Percentiles rank a stretch among this genome's conserved stretches.
Conservation (phyloP, 2,113 vertebrate genomes). For the Macquaria australasica region DNA sequence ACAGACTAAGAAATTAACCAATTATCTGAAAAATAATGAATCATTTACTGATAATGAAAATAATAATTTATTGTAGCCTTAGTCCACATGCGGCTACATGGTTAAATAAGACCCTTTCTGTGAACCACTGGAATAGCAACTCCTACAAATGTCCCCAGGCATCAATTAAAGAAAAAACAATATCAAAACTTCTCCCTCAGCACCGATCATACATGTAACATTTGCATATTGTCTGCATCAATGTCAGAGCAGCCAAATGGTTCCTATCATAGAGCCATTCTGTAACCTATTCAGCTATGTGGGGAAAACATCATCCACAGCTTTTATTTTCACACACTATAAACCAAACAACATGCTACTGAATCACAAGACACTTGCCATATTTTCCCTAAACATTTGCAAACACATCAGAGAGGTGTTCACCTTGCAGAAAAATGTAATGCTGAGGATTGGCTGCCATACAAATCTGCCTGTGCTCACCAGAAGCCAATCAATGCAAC, state of each 20-base stretch:
- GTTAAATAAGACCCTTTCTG: neutral
- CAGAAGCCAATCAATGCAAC: conserved; percentile 60
- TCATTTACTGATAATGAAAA: neutral
- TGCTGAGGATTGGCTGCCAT: conserved; percentile 35
- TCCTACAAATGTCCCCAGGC: conserved; percentile 10
- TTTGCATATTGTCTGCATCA: conserved; percentile 18
- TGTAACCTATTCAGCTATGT: neutral
- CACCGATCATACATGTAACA: conserved; percentile 13
- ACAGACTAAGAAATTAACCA: neutral
- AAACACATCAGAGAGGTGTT: conserved; percentile 44
- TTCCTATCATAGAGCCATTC: neutral
- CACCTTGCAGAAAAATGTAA: conserved; percentile 23
- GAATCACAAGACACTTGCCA: conserved; percentile 26
- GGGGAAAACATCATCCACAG: neutral
- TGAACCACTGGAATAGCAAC: neutral
- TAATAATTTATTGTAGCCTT: neutral
- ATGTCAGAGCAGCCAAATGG: conserved; percentile 16
- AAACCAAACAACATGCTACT: conserved; percentile 7
- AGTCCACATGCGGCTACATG: neutral
- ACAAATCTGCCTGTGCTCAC: conserved; percentile 33
- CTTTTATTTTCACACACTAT: neutral
- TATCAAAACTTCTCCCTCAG: neutral
- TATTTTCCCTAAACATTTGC: conserved; percentile 36
- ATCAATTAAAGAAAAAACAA: conserved; percentile 17
- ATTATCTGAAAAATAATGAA: neutral